Conservation (phyloP, 2,113 vertebrate genomes). For the Hystrix brachyura region DNA sequence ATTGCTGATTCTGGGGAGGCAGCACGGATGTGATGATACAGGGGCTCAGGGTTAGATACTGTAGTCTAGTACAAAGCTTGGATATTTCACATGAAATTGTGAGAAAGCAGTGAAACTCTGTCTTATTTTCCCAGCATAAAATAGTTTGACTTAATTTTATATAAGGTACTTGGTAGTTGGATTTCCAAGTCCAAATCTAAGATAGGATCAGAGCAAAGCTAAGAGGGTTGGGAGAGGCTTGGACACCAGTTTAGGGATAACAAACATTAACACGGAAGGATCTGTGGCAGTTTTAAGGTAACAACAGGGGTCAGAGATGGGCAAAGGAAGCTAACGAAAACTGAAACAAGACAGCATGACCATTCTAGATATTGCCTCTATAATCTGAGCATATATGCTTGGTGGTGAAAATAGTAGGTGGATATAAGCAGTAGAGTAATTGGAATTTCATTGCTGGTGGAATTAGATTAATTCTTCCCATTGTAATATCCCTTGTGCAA, state of each 20-base stretch:
- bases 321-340: neutral
- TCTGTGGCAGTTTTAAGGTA: neutral
- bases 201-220: neutral
- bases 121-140: slow-evolving; percentile 9
- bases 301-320: neutral
- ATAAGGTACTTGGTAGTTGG: neutral
- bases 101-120: neutral
- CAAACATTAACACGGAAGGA: neutral
- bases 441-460: neutral
- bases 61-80: neutral
- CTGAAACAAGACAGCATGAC: neutral
- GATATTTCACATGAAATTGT: neutral
- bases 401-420: neutral
- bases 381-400: neutral
- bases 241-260: neutral
- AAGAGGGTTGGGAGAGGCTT: neutral
- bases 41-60: neutral
- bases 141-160: neutral
- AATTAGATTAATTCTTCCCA: neutral
- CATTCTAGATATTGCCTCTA: neutral
- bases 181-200: neutral
- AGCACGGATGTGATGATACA: neutral
- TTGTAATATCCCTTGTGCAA: neutral
- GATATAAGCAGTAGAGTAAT: neutral
- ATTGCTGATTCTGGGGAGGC: neutral